Evolutionary conservation across 2,888 invertebrate genomes (phyloP).

Genomic region (Chrysolina oricalcia): DNA sequence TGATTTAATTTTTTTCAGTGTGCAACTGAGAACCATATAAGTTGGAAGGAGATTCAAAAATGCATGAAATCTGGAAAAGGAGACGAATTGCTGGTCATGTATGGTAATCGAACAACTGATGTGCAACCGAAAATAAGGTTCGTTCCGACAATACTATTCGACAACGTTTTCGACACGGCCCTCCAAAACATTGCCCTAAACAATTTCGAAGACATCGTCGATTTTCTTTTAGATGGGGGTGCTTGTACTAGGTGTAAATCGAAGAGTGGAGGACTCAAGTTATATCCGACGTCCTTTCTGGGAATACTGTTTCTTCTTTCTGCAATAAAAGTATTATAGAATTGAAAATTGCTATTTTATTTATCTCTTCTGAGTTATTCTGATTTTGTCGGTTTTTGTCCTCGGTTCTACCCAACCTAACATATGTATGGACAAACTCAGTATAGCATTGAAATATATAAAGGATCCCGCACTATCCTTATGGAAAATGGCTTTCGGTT

Average conservation of each 20-base stretch:
- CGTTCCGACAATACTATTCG: constrained; percentile 71
- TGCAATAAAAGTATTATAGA: background rate
- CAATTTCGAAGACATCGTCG: constrained; percentile 56
- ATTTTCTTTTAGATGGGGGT: constrained; percentile 48
- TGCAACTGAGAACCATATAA: constrained; percentile 60
- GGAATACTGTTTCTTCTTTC: background rate
- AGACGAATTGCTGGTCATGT: constrained; percentile 65
- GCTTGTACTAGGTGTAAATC: constrained; percentile 44
- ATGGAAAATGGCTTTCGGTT: no score
- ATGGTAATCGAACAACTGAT: constrained; percentile 68
- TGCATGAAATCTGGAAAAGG: constrained; percentile 64
- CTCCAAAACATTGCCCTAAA: constrained; percentile 52
- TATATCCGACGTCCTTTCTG: background rate
- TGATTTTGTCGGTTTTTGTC: no score
- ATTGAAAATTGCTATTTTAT: background rate
- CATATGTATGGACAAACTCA: no score
- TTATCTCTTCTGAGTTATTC: background rate
- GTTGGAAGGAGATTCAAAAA: constrained; percentile 56
- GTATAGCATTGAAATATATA: no score
- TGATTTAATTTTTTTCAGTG: constrained; percentile 66
- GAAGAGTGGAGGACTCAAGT: background rate
- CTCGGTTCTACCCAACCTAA: no score
- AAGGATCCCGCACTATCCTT: no score
- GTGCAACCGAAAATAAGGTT: constrained; percentile 64
- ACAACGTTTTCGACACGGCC: constrained; percentile 62